Base-by-base conservation (phyloP, 2,113 vertebrate species). In the Marcusenius ussheri region DNA sequence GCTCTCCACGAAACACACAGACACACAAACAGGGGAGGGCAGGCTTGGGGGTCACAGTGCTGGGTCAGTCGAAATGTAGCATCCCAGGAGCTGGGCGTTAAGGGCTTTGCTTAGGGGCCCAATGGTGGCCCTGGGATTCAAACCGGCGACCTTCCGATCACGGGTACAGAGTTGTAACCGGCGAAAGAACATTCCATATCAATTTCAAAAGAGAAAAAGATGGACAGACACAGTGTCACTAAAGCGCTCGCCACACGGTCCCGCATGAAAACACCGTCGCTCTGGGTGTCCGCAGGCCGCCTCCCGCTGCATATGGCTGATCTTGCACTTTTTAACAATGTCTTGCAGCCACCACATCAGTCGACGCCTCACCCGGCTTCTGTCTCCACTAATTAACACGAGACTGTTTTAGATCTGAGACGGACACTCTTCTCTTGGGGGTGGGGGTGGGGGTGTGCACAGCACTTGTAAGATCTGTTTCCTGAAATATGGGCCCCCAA, bases 261-360 rank as follows among this genome's bases (percentile, higher is more conserved):
- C 53, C 24, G 8, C 35, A n/a, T 5, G 87, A 9, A 21, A 24
- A 58, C 9, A 21, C 35, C 11, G 2, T 8, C n/a, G 17, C 51
- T 24, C 3, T 42, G 53, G 53, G 19, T 1, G 21, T 88, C 39
- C 0, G 19, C 8, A 45, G 83, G 39, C 39, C 24, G 2, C 13
- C 19, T 85, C 7, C 7, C 2, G 46, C 13, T 87, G 90, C 1
- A 11, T 62, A 80, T 87, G 53, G 89, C 46, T 47, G 80, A 91
- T 92, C 50, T 50, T 74, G 83, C 91, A 87, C 91, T 90, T 90
- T 91, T 89, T 89, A 70, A 90, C 89, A 89, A 58, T 84, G 51
- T 91, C 90, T 89, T 91, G 62, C 90, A 92, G 88, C 5, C 58
- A 53, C 51, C 89, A 90, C 90, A 89, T 90, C 89, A 85, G 88